Evolutionary conservation across 2,888 invertebrate genomes (phyloP), one percentile per base, ranked within the genome.

Genomic region (Meloe dianella): DNA sequence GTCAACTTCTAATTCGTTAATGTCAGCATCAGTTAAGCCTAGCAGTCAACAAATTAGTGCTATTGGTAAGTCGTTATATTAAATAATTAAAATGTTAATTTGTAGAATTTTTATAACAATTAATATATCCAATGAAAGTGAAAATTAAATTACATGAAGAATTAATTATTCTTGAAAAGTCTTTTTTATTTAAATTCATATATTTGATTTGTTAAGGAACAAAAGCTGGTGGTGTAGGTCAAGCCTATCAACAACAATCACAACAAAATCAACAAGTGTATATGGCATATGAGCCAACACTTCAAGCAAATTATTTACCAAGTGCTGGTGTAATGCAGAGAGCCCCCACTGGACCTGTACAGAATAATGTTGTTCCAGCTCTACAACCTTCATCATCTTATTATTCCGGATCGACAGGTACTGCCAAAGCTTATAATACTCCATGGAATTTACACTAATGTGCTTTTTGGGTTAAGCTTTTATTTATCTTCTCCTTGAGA

Each of bases 11-110:
- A 95, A 94, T 83, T 93, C 93, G 38, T 86, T 95, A 74, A 95
- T 95, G 94, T 94, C 95, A 6, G 91, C 94, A 41, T 92, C 92
- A 68, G 93, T 94, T 61, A 95, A 95, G 79, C 91, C 93, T 9
- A 90, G 92, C 41, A 89, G 90, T 69, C 93, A 93, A 83, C 90
- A 91, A 77, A 92, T 94, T 75, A 94, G 94, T 72, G 93, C 94
- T 66, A 94, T 95, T 75, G 94, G 94, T 83, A 73, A 78, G 80
- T 76, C 2, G n/a, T 47, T 27, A 27, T 27, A 27, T 3, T 27
- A 3, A 27, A 27, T 29, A 5, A 3, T n/a, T n/a, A n/a, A n/a
- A n/a, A n/a, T n/a, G n/a, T n/a, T n/a, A n/a, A n/a, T n/a, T n/a
- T n/a, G n/a, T n/a, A n/a, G n/a, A n/a, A n/a, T n/a, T n/a, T n/a